phyloP scores from a whole-genome alignment of 2,888 invertebrate species.

The Proisotoma minuta region DNA sequence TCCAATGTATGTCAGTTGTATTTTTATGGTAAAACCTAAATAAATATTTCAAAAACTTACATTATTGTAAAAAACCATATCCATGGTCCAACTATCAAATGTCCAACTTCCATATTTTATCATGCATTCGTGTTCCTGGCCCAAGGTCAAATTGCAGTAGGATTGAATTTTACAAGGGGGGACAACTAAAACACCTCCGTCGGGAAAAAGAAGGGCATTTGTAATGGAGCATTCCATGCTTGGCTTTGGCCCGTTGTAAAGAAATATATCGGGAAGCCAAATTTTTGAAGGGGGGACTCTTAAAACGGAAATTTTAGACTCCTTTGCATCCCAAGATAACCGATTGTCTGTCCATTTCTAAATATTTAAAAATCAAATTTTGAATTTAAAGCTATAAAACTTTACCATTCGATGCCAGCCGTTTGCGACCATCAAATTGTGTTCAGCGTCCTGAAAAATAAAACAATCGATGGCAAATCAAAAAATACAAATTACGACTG shows the following conservation, averaged over 20 bases:
- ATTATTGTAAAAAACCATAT: constrained; percentile 28
- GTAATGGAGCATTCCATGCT: constrained; percentile 34
- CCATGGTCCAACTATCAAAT: constrained; percentile 32
- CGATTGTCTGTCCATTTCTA: background rate
- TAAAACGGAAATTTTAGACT: background rate
- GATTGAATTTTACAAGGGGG: constrained; percentile 35
- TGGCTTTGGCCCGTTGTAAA: background rate
- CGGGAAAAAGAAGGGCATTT: constrained; percentile 26
- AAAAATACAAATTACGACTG: no score
- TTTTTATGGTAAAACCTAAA: no score
- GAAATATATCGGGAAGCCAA: background rate
- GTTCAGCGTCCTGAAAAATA: background rate
- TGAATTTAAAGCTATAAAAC: background rate
- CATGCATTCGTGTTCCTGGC: constrained; percentile 30
- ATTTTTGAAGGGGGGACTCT: background rate
- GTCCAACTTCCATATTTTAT: constrained; percentile 42
- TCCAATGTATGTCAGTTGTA: no score
- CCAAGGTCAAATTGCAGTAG: constrained; percentile 30
- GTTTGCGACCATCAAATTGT: background rate
- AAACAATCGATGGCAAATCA: no score
- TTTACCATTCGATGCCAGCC: background rate
- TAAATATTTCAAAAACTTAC: no score
- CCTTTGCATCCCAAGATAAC: background rate
- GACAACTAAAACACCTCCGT: constrained; percentile 32
- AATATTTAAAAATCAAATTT: background rate